A percentile compares a stretch with the other conserved stretches of the same genome.
These are phyloP conservation scores for Alosa alosa DNA, from an alignment of 2,113 vertebrate species.

Conservation along the genomic window DNA sequence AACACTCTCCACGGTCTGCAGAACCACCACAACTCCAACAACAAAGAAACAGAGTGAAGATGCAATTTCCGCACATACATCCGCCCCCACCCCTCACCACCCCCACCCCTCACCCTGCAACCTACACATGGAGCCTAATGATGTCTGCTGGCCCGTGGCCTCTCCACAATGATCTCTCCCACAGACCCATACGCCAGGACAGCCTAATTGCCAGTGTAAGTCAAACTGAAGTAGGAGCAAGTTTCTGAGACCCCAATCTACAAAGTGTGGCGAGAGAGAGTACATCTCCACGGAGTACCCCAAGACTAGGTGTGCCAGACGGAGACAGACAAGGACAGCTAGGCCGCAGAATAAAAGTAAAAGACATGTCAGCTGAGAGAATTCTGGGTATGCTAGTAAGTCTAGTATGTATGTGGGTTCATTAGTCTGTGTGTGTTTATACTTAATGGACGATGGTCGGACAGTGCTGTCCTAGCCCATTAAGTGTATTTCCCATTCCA, in stretches of 20 bases:
- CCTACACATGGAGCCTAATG: background rate
- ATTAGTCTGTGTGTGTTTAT: background rate
- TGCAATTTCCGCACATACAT: background rate
- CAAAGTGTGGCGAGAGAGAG: background rate
- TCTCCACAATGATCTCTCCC: background rate
- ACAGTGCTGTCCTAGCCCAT: background rate
- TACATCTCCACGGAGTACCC: background rate
- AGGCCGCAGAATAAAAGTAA: background rate
- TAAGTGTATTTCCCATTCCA: background rate
- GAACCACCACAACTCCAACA: background rate
- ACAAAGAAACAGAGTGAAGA: background rate
- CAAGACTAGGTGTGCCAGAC: background rate
- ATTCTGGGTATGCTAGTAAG: background rate
- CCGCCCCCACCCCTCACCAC: background rate
- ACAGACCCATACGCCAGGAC: background rate
- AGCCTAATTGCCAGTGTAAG: background rate
- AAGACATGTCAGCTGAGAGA: background rate
- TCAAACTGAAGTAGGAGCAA: constrained; percentile 2
- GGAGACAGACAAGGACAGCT: background rate
- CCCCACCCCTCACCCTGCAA: too few species aligned
- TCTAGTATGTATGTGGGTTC: background rate
- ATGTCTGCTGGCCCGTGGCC: background rate
- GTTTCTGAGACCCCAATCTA: background rate
- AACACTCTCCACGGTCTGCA: background rate
- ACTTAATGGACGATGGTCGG: background rate